Conservation (phyloP, 2,113 vertebrate genomes). For the Vanacampus margaritifer region DNA sequence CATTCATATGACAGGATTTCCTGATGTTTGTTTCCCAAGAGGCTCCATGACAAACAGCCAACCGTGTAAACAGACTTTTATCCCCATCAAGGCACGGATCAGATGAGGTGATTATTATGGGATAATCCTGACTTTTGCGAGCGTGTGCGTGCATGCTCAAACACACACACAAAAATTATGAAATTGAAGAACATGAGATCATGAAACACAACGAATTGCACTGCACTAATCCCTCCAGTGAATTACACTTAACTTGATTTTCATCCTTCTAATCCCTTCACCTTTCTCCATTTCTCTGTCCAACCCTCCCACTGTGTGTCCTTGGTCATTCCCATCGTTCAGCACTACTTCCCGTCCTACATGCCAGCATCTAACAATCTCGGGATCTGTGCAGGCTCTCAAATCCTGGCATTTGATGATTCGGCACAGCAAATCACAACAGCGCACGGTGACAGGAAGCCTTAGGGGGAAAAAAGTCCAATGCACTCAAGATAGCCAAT, state of each 20-base stretch:
- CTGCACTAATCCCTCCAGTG: conserved; percentile 47
- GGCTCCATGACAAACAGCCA: background rate
- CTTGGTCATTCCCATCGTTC: conserved; percentile 24
- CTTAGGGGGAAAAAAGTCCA: background rate
- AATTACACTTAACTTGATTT: conserved; percentile 41
- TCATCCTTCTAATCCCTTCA: conserved; percentile 38
- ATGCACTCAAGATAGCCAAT: background rate
- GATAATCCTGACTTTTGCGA: conserved; percentile 41
- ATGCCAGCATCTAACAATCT: conserved; percentile 32
- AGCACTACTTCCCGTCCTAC: conserved; percentile 41
- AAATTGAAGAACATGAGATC: background rate
- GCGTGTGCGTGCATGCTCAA: background rate
- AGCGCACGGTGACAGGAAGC: background rate
- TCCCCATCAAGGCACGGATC: conserved; percentile 14
- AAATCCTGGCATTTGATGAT: conserved; percentile 47
- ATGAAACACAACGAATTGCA: conserved; percentile 25
- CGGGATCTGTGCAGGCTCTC: conserved; percentile 20
- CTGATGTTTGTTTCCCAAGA: background rate
- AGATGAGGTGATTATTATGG: conserved; percentile 54
- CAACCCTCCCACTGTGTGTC: conserved; percentile 15
- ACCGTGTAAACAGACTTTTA: background rate
- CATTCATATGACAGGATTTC: background rate
- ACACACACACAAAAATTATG: background rate
- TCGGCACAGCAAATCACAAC: conserved; percentile 25
- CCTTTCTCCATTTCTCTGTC: conserved; percentile 22